Evolutionary conservation across 2,797 vertebrate genomes (phyloP).

Genomic region (Bryconaethiops microstoma): DNA sequence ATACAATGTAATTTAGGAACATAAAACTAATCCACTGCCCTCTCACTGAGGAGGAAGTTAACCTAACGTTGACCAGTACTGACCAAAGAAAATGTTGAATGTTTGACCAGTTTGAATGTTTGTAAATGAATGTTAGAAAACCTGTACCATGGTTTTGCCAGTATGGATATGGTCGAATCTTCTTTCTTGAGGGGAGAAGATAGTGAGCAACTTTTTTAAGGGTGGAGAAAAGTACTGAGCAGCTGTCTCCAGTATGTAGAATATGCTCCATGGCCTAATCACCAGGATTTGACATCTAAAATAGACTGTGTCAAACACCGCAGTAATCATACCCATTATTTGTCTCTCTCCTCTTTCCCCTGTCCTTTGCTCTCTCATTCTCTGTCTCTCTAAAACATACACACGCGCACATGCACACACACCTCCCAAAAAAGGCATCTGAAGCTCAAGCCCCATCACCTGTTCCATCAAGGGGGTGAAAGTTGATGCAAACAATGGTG

Average conservation of each 20-base stretch:
- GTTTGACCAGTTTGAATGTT: not conserved
- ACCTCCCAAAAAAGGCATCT: conserved; percentile 65
- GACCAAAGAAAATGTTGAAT: not conserved
- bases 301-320: conserved; percentile 56
- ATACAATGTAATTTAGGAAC: not conserved
- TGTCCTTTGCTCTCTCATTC: conserved; percentile 21
- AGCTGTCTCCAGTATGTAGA: conserved; percentile 60
- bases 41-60: too few species aligned
- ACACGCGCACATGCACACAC: conserved; percentile 31
- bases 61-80: too few species aligned
- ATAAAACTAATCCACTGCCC: conserved; percentile 9
- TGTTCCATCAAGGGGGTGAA: conserved; percentile 72
- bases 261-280: conserved; percentile 65
- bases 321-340: conserved; percentile 63
- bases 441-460: conserved; percentile 72
- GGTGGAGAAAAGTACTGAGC: conserved; percentile 50
- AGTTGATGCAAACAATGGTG: conserved; percentile 72
- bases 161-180: not conserved
- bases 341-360: conserved; percentile 36
- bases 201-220: conserved; percentile 45
- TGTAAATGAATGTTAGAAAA: not conserved
- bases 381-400: not conserved
- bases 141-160: not conserved
- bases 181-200: not conserved
- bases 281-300: conserved; percentile 64